These are phyloP conservation scores for Ginglymostoma cirratum DNA, from an alignment of 2,113 vertebrate genomes.

Conservation along the genomic window DNA sequence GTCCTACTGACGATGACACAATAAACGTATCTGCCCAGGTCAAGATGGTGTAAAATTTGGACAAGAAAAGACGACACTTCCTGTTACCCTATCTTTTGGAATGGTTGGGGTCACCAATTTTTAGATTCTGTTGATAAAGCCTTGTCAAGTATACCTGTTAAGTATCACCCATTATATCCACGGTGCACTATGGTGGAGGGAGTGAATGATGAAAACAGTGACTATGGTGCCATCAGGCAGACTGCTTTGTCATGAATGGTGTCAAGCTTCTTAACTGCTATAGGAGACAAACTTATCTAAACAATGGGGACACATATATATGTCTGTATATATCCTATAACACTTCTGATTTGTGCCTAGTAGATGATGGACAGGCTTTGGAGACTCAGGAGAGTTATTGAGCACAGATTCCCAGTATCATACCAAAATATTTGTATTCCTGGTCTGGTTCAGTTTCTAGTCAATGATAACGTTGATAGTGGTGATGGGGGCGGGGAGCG, in stretches of 20 bases:
- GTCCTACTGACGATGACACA: not conserved
- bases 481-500: too few species aligned
- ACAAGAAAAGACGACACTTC: not conserved
- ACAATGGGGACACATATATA: not conserved
- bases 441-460: not conserved
- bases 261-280: too few species aligned
- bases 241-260: not conserved
- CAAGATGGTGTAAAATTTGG: not conserved
- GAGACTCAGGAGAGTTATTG: not conserved
- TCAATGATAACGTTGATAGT: not conserved
- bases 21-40: not conserved
- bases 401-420: not conserved
- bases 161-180: not conserved
- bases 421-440: not conserved
- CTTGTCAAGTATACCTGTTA: not conserved
- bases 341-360: not conserved
- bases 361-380: not conserved
- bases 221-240: not conserved
- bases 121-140: not conserved
- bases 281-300: not conserved
- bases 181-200: not conserved
- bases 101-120: not conserved
- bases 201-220: not conserved
- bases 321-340: not conserved
- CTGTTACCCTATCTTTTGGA: not conserved